Base-by-base conservation (phyloP, 2,797 vertebrate genomes). In the Leptoclinus maculatus region DNA sequence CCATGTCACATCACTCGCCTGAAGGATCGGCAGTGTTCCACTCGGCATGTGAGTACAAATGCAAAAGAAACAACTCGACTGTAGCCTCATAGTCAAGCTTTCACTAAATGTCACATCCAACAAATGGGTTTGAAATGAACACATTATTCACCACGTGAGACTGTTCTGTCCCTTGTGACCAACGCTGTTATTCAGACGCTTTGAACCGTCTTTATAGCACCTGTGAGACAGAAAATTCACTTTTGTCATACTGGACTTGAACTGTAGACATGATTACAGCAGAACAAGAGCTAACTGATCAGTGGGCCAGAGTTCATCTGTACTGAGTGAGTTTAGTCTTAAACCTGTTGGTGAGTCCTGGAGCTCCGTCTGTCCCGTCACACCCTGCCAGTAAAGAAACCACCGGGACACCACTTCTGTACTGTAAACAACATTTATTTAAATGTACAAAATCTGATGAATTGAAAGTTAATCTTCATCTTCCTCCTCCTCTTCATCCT, bases 401-500 rank as follows among this genome's bases (percentile, higher is more conserved):
- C 29, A 41, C 3, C 0, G 0, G 36, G 29, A 76, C 45, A 3
- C 47, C 0, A 5, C 17, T 4, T 67, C 4, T 81, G 68, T 83
- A 79, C 60, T 72, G 79, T 83, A 87, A 91, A 89, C 77, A 83
- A 65, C 66, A 72, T 88, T 91, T 87, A 85, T 85, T 90, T 74
- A 66, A 87, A 84, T 85, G 79, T 88, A 90, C 85, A 90, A 90
- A 87, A 88, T 77, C 32, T n/a, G 49, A 74, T 64, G 36, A 65
- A 39, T 38, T 58, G 67, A 1, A 7, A 7, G 86, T 96, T 96
- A 99, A 95, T 99, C 98, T 84, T 99, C 90, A 7, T 91, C 98
- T 1, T 99, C 98, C 7, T 98, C 97, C 74, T 99, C 97, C 85
- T 98, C 97, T 72, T 99, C 97, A 0, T 98, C 97, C 92, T 99